These are phyloP conservation scores for Trilocha varians DNA, from an alignment of 2,888 invertebrate genomes.

Conservation along the genomic window DNA sequence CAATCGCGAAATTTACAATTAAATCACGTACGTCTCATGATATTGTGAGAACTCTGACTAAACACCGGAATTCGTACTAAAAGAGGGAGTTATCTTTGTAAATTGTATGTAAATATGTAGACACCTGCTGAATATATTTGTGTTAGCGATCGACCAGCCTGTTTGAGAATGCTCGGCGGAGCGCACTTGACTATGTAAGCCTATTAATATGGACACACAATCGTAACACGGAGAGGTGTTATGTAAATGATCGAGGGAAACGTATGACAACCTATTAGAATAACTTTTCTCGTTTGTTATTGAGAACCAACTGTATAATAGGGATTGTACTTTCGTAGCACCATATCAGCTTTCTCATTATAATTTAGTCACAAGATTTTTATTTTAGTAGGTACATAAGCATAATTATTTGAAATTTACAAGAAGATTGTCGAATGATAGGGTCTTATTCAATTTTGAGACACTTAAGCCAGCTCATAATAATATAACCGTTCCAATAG, in stretches of 20 bases:
- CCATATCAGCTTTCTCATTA: too few species aligned
- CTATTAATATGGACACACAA: constrained; percentile 53
- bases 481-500: too few species aligned
- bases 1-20: not conserved
- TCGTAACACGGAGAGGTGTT: constrained; percentile 47
- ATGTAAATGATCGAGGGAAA: constrained; percentile 36
- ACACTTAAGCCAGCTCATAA: too few species aligned
- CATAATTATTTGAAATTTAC: too few species aligned
- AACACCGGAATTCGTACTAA: constrained; percentile 42
- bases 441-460: too few species aligned
- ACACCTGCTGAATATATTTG: constrained; percentile 72
- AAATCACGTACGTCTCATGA: not conserved
- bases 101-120: constrained; percentile 70
- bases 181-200: constrained; percentile 62
- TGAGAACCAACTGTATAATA: not conserved
- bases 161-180: constrained; percentile 55
- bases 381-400: too few species aligned
- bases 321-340: too few species aligned
- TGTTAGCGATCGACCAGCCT: constrained; percentile 40
- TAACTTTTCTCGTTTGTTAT: constrained; percentile 1
- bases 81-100: constrained; percentile 52
- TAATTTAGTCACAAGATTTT: too few species aligned
- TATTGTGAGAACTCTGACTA: not conserved
- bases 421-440: too few species aligned
- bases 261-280: constrained; percentile 26